A percentile compares a stretch with the other conserved stretches of the same genome.
Evolutionary conservation across 2,888 invertebrate genomes (phyloP).

Genomic region (Cosmopolites sordidus): DNA sequence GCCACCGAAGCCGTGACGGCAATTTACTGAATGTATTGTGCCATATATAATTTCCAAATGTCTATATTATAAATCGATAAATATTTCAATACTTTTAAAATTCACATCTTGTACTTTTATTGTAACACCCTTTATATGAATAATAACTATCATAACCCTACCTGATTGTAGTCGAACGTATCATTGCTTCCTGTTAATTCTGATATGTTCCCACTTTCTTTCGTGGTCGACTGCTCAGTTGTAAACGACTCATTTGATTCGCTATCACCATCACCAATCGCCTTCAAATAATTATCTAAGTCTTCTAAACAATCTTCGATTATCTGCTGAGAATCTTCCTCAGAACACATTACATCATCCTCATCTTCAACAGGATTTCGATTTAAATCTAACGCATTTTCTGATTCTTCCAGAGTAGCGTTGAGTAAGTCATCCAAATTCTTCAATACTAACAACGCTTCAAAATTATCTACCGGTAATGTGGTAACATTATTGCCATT

Average conservation of each 20-base stretch:
- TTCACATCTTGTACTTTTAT: too few relatives aligned
- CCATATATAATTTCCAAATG: too few relatives aligned
- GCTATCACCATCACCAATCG: constrained; percentile 42
- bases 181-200: constrained; percentile 10
- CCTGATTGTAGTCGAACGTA: constrained; percentile 7
- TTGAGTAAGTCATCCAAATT: constrained; percentile 59
- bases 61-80: too few relatives aligned
- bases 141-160: constrained; percentile 1
- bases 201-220: constrained; percentile 26
- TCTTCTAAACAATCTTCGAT: constrained; percentile 48
- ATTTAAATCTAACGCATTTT: constrained; percentile 44
- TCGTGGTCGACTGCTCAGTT: constrained; percentile 19
- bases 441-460: constrained; percentile 54
- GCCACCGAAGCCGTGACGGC: too few relatives aligned
- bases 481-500: constrained; percentile 7
- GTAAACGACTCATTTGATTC: constrained; percentile 16
- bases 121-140: too few relatives aligned
- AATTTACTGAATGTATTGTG: too few relatives aligned
- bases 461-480: constrained; percentile 27
- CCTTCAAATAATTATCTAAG: constrained; percentile 53
- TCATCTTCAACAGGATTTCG: constrained; percentile 6
- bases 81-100: too few relatives aligned
- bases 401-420: constrained; percentile 32
- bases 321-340: constrained; percentile 32
- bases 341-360: constrained; percentile 36